Conservation (phyloP, 2,888 invertebrate species). For the Cephus pulcher region DNA sequence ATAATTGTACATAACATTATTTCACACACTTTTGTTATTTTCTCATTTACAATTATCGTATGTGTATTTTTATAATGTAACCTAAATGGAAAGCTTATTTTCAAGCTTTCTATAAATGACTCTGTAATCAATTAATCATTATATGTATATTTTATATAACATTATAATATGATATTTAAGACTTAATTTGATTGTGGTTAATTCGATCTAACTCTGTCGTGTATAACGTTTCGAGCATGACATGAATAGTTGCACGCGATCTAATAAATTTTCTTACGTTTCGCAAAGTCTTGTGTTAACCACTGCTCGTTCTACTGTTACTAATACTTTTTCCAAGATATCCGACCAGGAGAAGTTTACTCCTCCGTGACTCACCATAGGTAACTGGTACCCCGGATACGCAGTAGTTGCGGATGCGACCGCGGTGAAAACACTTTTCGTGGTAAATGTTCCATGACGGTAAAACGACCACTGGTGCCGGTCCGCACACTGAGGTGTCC, state of each 20-base stretch:
- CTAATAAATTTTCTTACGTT: background rate
- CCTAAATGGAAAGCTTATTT: background rate
- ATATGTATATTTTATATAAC: background rate
- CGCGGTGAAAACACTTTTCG: slow-evolving; percentile 33
- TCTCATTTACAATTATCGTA: no score
- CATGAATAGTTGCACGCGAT: background rate
- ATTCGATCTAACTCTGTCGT: background rate
- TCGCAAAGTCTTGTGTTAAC: background rate
- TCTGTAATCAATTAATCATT: background rate
- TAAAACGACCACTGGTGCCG: slow-evolving; percentile 40
- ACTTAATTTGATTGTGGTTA: background rate
- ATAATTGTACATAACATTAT: background rate
- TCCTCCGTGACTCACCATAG: background rate
- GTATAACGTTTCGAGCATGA: background rate
- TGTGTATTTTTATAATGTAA: background rate
- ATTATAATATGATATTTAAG: background rate
- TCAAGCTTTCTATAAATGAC: background rate
- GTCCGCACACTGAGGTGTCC: slow-evolving; percentile 48
- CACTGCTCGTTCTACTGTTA: background rate
- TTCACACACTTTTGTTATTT: background rate
- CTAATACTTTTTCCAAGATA: background rate
- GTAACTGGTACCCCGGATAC: background rate
- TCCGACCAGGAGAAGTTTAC: background rate
- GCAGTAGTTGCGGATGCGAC: background rate
- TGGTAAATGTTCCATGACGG: slow-evolving; percentile 61